Conservation (phyloP, 2,888 invertebrate species). For the Yponomeuta sedellus region DNA sequence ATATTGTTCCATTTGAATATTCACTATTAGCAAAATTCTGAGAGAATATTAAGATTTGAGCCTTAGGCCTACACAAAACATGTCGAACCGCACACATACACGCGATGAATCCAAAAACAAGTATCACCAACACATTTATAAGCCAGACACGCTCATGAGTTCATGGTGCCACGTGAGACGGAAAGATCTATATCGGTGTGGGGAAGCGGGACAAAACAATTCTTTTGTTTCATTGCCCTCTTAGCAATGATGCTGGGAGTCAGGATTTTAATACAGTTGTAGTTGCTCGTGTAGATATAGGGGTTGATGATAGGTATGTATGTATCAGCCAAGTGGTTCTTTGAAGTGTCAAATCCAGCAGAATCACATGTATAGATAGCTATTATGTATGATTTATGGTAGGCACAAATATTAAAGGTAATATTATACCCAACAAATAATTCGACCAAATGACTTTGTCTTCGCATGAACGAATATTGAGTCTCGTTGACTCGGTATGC, state of each 20-base stretch:
- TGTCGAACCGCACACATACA: constrained; percentile 34
- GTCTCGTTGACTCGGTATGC: no score
- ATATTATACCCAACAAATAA: no score
- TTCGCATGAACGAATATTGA: no score
- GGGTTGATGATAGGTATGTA: background rate
- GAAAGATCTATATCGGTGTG: constrained; percentile 44
- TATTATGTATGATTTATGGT: background rate
- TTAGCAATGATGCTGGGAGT: constrained; percentile 52
- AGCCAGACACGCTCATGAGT: constrained; percentile 57
- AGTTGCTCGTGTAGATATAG: constrained; percentile 37
- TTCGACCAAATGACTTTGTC: no score
- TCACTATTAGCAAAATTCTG: constrained; percentile 16
- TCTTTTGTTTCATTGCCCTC: constrained; percentile 73
- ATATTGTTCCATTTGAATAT: background rate
- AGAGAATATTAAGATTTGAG: constrained; percentile 20
- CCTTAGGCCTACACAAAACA: constrained; percentile 30
- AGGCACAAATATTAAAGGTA: background rate
- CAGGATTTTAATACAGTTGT: constrained; percentile 68
- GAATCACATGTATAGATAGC: background rate
- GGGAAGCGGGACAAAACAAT: constrained; percentile 41
- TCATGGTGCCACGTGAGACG: constrained; percentile 49
- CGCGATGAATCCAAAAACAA: constrained; percentile 36
- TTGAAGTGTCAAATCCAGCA: constrained; percentile 6
- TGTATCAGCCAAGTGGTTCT: constrained; percentile 6
- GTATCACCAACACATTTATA: constrained; percentile 54